Conservation (phyloP, 2,888 invertebrate species). For the Dexiosoma caninum region DNA sequence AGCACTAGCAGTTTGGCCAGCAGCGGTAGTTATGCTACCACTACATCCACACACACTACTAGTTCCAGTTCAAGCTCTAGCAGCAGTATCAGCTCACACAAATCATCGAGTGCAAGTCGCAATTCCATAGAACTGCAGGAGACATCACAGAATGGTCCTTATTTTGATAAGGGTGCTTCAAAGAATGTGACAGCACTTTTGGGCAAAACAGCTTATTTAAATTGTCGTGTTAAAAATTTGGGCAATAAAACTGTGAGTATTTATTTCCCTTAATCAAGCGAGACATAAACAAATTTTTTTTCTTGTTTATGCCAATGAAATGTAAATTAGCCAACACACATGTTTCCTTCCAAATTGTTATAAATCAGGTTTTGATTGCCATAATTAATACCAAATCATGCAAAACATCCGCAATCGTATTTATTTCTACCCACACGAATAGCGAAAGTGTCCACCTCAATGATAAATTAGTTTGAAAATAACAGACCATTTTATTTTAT, state of each 20-base stretch:
- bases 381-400: constrained; percentile 46
- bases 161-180: constrained; percentile 86
- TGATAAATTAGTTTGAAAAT: constrained; percentile 62
- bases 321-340: not conserved
- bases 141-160: constrained; percentile 83
- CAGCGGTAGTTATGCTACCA: constrained; percentile 37
- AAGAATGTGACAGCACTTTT: constrained; percentile 89
- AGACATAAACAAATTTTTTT: not conserved
- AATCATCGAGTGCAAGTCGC: constrained; percentile 67
- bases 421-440: not conserved
- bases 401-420: not conserved
- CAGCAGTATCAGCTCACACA: constrained; percentile 49
- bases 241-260: constrained; percentile 92
- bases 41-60: constrained; percentile 50
- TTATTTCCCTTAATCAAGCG: not conserved
- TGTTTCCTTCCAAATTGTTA: not conserved
- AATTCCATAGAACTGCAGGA: constrained; percentile 77
- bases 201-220: constrained; percentile 93
- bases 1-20: constrained; percentile 38
- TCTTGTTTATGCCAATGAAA: no score
- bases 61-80: constrained; percentile 24
- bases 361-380: constrained; percentile 52
- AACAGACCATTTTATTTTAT: not conserved
- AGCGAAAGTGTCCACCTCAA: constrained; percentile 38
- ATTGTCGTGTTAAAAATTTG: constrained; percentile 92